Evolutionary conservation across 2,888 invertebrate genomes (phyloP).

Genomic region (Andrena marginata): DNA sequence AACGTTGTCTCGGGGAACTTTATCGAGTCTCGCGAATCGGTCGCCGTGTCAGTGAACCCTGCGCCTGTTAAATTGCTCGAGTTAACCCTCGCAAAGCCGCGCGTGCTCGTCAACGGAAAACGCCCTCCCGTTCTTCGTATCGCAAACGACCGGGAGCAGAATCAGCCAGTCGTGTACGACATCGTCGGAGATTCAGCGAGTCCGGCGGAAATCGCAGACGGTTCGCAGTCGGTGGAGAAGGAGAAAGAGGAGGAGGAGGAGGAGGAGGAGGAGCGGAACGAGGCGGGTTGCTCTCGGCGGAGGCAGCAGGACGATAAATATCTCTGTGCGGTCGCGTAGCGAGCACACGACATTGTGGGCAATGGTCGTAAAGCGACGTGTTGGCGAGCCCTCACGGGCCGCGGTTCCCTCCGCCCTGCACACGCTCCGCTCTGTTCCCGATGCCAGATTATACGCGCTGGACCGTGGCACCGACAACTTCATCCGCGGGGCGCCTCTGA

Average conservation of each 20-base stretch:
- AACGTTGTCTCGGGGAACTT: background rate
- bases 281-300: background rate
- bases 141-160: background rate
- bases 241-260: background rate
- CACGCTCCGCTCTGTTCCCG: conserved; percentile 61
- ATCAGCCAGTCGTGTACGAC: background rate
- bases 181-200: conserved; percentile 3
- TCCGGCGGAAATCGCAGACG: conserved; percentile 12
- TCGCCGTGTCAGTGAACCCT: too few species aligned
- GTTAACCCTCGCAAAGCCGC: too few species aligned
- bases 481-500: conserved; percentile 83
- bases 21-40: too few species aligned
- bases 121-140: background rate
- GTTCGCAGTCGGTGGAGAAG: too few species aligned
- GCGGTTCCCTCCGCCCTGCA: conserved; percentile 57
- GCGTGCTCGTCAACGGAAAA: background rate
- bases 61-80: too few species aligned
- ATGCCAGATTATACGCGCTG: conserved; percentile 73
- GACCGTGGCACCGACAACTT: conserved; percentile 80
- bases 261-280: conserved; percentile 13
- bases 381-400: conserved; percentile 53
- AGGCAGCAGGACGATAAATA: conserved; percentile 78
- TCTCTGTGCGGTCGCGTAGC: conserved; percentile 72
- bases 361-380: conserved; percentile 78
- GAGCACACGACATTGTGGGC: conserved; percentile 77